Evolutionary conservation across 2,113 vertebrate genomes (phyloP), one percentile per base, ranked within the genome.

Genomic region (Brienomyrus longianalis): DNA sequence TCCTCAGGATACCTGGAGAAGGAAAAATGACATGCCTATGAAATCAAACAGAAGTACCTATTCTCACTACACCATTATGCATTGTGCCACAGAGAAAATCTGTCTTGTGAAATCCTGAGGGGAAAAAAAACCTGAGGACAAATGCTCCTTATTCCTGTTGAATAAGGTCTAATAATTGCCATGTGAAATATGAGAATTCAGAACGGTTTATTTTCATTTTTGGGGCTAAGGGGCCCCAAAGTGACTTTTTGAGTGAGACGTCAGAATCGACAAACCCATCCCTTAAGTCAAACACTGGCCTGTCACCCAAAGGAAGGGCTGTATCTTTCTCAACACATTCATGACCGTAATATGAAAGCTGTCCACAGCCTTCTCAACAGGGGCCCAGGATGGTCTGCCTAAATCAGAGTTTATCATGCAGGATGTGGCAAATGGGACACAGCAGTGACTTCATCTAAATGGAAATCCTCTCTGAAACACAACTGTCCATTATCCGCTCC

Each of bases 1-100:
- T 99, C 98, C 91, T 98, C 98, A 0, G 97, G 97, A 94, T 99
- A 99, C 94, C 98, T 99, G 94, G 2, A 31, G 80, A 59, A 17
- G 35, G 54, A 84, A 45, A 39, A 88, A 88, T 54, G 27, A 23
- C 52, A 84, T 10, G 43, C 17, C 23, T 19, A 84, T 45, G 6
- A 84, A 47, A 47, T 84, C 83, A 84, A 47, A 84, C 45, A 39
- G 15, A 80, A 80, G 35, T 1, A 80, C 8, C 35, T 47, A 39
- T n/a, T 84, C 83, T 84, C 19, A 21, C 83, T n/a, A 48, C 9
- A n/a, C 83, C 45, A 43, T 43, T 7, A 48, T 39, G 43, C 80
- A 23, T 23, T 21, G 43, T 39, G 45, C 39, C 39, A 47, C 5
- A 19, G 3, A 6, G 31, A 74, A 35, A 31, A 77, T 74, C 66